Base-by-base conservation (phyloP, 2,113 vertebrate species). In the Neolamprologus kungweensis region DNA sequence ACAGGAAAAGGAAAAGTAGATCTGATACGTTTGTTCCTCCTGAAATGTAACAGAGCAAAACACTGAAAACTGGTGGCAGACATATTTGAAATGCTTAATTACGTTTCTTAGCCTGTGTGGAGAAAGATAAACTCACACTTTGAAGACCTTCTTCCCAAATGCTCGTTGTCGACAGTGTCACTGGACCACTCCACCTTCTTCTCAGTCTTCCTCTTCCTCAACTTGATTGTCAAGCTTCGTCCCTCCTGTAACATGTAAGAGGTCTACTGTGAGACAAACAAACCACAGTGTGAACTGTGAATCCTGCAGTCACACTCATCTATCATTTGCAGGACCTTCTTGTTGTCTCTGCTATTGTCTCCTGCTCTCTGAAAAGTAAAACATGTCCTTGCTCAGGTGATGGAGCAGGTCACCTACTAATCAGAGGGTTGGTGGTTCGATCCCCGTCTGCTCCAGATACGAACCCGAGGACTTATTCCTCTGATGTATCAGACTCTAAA, bases 171-270 rank as follows among this genome's bases (percentile, higher is more conserved):
- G 13, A 98, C 97, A 1, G 97, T 98, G 94, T 98, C 97, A 78
- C 97, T 98, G 9, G 97, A 97, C 97, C 97, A 98, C 94, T 98
- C 98, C 78, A 98, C 98, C 87, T 98, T 98, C 93, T 98, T 98
- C 83, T 98, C 97, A 2, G 97, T 98, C 94, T 98, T 98, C 92
- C 97, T 97, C 94, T 98, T 98, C 91, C 97, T 96, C 88, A 98
- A 96, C 88, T 98, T 98, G 93, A 98, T 97, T 35, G 98, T 98
- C 84, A 98, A 93, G 75, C 97, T 98, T 9, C 97, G 96, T 83
- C 98, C 97, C 89, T 98, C 98, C 98, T 98, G 88, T 28, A 53
- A 68, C 3, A 89, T 5, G 21, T 6, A 7, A 88, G 3, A 81
- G 21, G 10, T 31, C 58, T 60, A 26, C 21, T 31, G 31, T 75